A percentile compares a stretch with the other conserved stretches of the same genome.
phyloP scores from a whole-genome alignment of 1,140 invertebrate species.

The Plodia interpunctella region DNA sequence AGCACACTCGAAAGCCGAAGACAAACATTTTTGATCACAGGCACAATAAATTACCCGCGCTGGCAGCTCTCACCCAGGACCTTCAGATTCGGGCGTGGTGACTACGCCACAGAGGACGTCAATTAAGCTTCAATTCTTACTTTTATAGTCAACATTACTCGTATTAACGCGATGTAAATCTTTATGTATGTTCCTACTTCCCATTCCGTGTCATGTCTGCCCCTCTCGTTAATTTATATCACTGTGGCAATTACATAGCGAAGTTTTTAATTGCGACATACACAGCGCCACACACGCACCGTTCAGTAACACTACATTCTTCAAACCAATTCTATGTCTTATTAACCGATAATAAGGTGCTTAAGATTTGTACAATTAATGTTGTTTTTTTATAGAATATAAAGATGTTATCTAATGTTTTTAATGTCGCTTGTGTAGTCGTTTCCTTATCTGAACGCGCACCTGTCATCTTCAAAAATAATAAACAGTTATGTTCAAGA shows the following conservation, averaged over 20 bases:
- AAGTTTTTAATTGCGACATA: constrained; percentile 39
- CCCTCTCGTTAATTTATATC: background rate
- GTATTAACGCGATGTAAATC: too few relatives aligned
- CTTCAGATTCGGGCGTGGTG: too few relatives aligned
- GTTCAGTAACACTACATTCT: background rate
- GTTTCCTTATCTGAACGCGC: constrained; percentile 20
- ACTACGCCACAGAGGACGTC: too few relatives aligned
- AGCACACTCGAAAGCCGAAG: too few relatives aligned
- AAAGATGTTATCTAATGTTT: constrained; percentile 28
- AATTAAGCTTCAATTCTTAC: too few relatives aligned
- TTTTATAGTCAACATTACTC: too few relatives aligned
- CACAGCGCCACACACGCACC: constrained; percentile 26
- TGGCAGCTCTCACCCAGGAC: too few relatives aligned
- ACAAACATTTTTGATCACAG: too few relatives aligned
- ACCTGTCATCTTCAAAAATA: constrained; percentile 23
- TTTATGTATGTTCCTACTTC: background rate
- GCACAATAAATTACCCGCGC: too few relatives aligned
- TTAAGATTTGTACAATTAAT: constrained; percentile 6
- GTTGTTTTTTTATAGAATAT: constrained; percentile 12
- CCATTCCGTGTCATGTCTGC: background rate
- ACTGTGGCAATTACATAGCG: constrained; percentile 25
- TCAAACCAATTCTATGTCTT: background rate
- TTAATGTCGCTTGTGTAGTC: constrained; percentile 25
- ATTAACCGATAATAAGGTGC: constrained; percentile 1
- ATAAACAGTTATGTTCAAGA: constrained; percentile 3